Evolutionary conservation across 1,140 invertebrate genomes (phyloP).

Genomic region (Calephelis nemesis): DNA sequence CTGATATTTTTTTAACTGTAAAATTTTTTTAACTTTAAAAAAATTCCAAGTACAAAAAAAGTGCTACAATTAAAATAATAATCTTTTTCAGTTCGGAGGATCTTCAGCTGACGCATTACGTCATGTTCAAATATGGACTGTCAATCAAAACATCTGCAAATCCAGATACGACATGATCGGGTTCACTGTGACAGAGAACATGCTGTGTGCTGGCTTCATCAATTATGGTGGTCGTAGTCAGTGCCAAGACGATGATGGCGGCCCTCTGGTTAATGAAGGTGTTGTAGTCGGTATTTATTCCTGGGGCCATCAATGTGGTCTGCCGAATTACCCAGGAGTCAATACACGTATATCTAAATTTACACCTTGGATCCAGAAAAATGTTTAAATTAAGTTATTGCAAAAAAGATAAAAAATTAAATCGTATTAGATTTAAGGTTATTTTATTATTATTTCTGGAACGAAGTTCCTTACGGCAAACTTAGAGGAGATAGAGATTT

Average conservation of each 20-base stretch:
- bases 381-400: constrained; percentile 32
- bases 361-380: constrained; percentile 49
- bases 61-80: neutral
- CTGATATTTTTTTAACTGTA: too few relatives aligned
- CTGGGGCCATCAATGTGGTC: constrained; percentile 79
- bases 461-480: too few relatives aligned
- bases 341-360: constrained; percentile 73
- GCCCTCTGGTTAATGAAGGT: constrained; percentile 80
- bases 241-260: constrained; percentile 81
- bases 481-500: too few relatives aligned
- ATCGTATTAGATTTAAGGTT: too few relatives aligned
- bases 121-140: constrained; percentile 47
- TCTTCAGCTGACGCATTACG: constrained; percentile 45
- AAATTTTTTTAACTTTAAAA: too few relatives aligned
- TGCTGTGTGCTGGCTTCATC: constrained; percentile 55
- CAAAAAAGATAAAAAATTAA: neutral
- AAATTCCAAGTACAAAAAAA: too few relatives aligned
- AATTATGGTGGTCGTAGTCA: constrained; percentile 52
- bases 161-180: constrained; percentile 34
- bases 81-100: constrained; percentile 42
- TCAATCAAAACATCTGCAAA: constrained; percentile 46
- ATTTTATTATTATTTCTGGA: too few relatives aligned
- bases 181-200: constrained; percentile 43
- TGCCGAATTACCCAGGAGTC: constrained; percentile 72
- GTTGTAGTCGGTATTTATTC: constrained; percentile 80